Base-by-base conservation (phyloP, 1,140 invertebrate species). In the Rhizoglyphus robini region DNA sequence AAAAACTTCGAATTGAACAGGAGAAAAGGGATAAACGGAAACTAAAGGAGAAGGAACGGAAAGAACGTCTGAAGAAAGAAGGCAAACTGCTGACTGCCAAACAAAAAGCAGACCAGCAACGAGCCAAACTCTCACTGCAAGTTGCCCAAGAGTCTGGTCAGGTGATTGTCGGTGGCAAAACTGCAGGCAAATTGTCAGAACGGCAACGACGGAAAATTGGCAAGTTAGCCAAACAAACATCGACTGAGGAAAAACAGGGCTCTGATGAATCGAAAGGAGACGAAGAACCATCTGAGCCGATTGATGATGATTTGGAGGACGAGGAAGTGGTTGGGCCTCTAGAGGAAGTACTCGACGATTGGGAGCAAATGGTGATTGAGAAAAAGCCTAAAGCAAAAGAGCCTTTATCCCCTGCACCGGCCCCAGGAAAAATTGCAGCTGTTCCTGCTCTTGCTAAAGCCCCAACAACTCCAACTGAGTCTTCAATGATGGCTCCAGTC, bases 41-140 rank as follows among this genome's bases (percentile, higher is more conserved):
- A 73, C 83, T 89, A 71, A 94, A 93, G 73, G 91, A 96, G 79
- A 96, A 96, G 71, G 92, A 96, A 73, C 83, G 86, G 65, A 91
- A 88, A 76, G 90, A 94, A 74, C 81, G 88, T 72, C 76, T 95
- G 38, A 96, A 96, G 75, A 88, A 88, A 27, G 92, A 97, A 79
- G 94, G 95, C 1, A 96, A 94, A 79, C 77, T 94, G 27, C 75
- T 97, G 34, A 94, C 91, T 4, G 82, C 87, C 0, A 94, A 94
- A 76, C 91, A 98, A 73, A 79, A 78, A 70, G 74, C 66, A 34
- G 71, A 73, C 46, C 91, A 89, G 73, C 86, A 89, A 69, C 82
- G 86, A 67, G 87, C 88, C 1, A 80, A 91, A 75, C 87, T 87
- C 41, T 83, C 92, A 79, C 77, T 97, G 48, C 88, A 95, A 65